phyloP scores from a whole-genome alignment of 1,140 invertebrate species.

The Drosophila burlai region DNA sequence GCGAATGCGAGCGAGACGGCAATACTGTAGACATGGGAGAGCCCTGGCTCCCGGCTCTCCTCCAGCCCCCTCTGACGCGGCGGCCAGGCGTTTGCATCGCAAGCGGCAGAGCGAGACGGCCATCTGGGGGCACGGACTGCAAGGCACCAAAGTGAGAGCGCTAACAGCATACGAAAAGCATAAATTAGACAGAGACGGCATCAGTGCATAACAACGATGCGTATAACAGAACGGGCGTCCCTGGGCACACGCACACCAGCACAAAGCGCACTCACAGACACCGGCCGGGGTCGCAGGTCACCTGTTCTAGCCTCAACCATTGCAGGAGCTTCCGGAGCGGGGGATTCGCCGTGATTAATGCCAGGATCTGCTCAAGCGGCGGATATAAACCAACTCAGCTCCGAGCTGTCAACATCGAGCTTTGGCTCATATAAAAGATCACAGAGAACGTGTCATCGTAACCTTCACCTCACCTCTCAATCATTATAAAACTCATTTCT shows the following conservation, averaged over 20 bases:
- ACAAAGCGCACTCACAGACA: conserved; percentile 20
- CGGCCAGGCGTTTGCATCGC: conserved; percentile 43
- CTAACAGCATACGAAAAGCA: conserved; percentile 12
- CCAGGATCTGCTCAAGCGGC: conserved; percentile 3
- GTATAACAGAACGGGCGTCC: conserved; percentile 24
- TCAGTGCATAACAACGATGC: conserved; percentile 8
- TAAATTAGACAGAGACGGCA: conserved; percentile 8
- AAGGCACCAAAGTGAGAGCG: conserved; percentile 30
- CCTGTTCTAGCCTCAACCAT: not conserved
- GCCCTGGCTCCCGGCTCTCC: conserved; percentile 48
- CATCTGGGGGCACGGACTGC: conserved; percentile 23
- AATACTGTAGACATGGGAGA: conserved; percentile 21
- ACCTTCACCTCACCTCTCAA: conserved; percentile 15
- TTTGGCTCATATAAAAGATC: not conserved
- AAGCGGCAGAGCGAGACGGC: conserved; percentile 48
- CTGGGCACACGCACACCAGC: not conserved
- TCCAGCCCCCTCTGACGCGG: conserved; percentile 31
- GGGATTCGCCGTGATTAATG: not conserved
- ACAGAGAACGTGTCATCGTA: conserved; percentile 15
- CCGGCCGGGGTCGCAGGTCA: not conserved
- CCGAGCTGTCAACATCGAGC: not conserved
- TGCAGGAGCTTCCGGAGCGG: not conserved
- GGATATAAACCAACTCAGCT: conserved; percentile 2
- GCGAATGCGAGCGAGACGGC: conserved; percentile 60
- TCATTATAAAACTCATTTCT: conserved; percentile 24